Evolutionary conservation across 2,797 vertebrate species (phyloP).

Genomic region (Psittacula derbiana): DNA sequence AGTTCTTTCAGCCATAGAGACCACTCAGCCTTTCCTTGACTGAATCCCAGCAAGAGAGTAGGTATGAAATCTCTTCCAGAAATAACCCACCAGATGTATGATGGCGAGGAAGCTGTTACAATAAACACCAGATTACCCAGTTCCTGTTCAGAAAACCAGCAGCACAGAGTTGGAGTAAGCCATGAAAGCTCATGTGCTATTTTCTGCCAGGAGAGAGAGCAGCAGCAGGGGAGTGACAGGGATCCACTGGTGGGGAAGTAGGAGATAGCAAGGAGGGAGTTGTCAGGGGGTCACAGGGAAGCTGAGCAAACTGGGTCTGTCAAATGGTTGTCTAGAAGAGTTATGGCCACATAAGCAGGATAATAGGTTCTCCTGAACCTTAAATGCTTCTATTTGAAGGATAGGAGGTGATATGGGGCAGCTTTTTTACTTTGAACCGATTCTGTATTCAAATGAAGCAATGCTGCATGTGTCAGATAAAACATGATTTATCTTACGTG

Average conservation of each 20-base stretch:
- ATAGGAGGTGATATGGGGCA: neutral
- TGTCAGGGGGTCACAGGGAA: neutral
- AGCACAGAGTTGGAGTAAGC: neutral
- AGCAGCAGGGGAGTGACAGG: neutral
- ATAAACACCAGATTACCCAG: neutral
- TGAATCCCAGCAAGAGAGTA: neutral
- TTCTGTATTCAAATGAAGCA: conserved; percentile 56
- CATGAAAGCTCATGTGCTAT: neutral
- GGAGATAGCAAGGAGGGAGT: neutral
- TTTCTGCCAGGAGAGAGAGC: neutral
- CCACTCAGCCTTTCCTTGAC: neutral
- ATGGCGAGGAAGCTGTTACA: neutral
- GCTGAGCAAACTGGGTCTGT: conserved; percentile 18
- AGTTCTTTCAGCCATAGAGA: neutral
- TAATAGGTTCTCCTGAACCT: conserved; percentile 48
- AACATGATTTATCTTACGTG: conserved; percentile 30
- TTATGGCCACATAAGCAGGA: conserved; percentile 2
- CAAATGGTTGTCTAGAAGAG: conserved; percentile 14
- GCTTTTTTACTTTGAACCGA: conserved; percentile 38
- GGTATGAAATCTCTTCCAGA: neutral
- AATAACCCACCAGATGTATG: neutral
- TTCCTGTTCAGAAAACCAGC: neutral
- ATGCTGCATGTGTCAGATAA: conserved; percentile 61
- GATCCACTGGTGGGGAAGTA: neutral
- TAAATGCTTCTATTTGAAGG: conserved; percentile 20